These are phyloP conservation scores for Notamacropus eugenii DNA, from an alignment of 2,797 vertebrate species.

Conservation along the genomic window DNA sequence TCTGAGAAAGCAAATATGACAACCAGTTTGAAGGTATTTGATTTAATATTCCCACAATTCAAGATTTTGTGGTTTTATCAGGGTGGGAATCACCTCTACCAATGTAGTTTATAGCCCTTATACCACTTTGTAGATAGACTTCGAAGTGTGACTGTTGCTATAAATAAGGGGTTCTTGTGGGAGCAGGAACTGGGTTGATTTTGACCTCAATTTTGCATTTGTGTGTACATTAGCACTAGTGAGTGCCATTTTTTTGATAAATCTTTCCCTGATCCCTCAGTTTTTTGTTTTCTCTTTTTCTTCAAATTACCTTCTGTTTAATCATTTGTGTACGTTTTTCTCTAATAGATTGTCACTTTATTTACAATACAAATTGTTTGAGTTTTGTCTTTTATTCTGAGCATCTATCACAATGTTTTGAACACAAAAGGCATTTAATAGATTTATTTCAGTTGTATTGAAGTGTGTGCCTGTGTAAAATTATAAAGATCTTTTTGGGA, in stretches of 20 bases:
- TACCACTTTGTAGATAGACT: not conserved
- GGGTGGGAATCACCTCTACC: not conserved
- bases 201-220: not conserved
- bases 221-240: not conserved
- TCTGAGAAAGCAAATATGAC: not conserved
- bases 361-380: not conserved
- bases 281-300: not conserved
- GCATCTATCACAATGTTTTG: not conserved
- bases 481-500: not conserved
- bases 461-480: not conserved
- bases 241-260: not conserved
- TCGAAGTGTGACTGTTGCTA: not conserved
- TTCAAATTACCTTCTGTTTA: not conserved
- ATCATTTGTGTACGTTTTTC: not conserved
- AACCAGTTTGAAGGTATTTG: constrained; percentile 23
- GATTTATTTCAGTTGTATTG: not conserved
- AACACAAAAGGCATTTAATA: not conserved
- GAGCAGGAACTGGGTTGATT: not conserved
- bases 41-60: not conserved
- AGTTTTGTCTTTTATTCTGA: not conserved
- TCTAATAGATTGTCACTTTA: not conserved
- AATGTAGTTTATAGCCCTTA: not conserved
- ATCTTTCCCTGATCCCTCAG: not conserved
- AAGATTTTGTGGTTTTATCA: constrained; percentile 22
- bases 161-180: not conserved